Conservation (phyloP, 1,140 invertebrate genomes). For the Leptinotarsa texana region DNA sequence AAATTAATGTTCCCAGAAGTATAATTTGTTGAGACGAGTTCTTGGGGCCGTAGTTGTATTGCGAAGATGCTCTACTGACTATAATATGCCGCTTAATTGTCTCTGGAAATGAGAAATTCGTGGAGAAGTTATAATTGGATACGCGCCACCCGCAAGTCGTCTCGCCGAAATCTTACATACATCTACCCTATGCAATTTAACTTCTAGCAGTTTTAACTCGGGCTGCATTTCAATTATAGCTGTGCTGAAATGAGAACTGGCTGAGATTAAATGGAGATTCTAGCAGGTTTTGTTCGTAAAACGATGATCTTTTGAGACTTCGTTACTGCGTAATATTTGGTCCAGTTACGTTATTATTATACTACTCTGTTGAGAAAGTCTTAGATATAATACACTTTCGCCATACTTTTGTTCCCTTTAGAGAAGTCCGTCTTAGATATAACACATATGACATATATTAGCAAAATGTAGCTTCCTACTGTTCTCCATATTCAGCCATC, state of each 20-base stretch:
- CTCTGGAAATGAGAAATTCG: constrained; percentile 58
- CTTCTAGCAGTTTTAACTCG: constrained; percentile 16
- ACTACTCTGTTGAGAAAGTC: no score
- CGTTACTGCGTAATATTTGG: no score
- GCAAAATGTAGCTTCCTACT: no score
- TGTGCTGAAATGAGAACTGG: background rate
- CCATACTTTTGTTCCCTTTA: no score
- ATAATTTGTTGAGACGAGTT: constrained; percentile 57
- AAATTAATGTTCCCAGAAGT: constrained; percentile 59
- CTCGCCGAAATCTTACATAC: constrained; percentile 46
- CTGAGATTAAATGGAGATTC: background rate
- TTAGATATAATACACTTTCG: no score
- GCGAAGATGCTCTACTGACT: constrained; percentile 53
- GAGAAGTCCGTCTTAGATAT: no score
- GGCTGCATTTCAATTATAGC: constrained; percentile 16
- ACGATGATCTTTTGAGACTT: no score
- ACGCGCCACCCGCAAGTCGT: constrained; percentile 44
- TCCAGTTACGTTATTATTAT: no score
- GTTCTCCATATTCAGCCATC: no score
- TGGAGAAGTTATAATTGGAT: constrained; percentile 59
- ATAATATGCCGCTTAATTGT: constrained; percentile 59
- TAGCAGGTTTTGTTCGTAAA: no score
- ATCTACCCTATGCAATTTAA: constrained; percentile 29
- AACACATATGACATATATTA: no score
- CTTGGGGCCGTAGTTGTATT: constrained; percentile 48